Base-by-base conservation (phyloP, 1,140 invertebrate species). In the Pollicipes pollicipes region DNA sequence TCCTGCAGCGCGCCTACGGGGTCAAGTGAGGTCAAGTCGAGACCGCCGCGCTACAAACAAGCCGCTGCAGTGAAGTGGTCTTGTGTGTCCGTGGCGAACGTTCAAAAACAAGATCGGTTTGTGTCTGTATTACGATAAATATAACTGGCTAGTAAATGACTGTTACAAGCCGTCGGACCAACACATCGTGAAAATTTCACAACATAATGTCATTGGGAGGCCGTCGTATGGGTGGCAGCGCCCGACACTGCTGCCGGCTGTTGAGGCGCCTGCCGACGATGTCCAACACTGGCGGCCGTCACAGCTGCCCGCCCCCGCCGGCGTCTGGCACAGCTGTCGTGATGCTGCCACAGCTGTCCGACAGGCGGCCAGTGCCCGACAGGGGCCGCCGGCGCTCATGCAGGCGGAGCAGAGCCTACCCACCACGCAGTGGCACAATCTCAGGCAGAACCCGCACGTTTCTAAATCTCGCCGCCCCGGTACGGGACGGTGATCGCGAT, bases 91-190 rank as follows among this genome's bases (percentile, higher is more conserved):
- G n/a, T n/a, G n/a, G n/a, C n/a, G n/a, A n/a, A n/a, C n/a, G n/a
- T n/a, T n/a, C n/a, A n/a, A n/a, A n/a, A n/a, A n/a, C n/a, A n/a
- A n/a, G n/a, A n/a, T n/a, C n/a, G n/a, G n/a, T n/a, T n/a, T n/a
- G n/a, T n/a, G n/a, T n/a, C n/a, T 58, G 24, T 58, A 58, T 58
- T 58, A 58, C 45, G 45, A 58, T 58, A 58, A 58, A 58, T 58
- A 58, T 21, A 58, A 58, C 45, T 58, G 45, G 45, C 45, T 58
- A 21, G 45, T 58, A 21, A 21, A 21, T 3, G 45, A 24, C 45
- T 21, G 24, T n/a, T 58, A 17, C 45, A 58, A 10, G 4, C 32
- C 32, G 16, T 16, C 32, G 16, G 13, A 24, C 45, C 45, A 58
- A 58, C 45, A 58, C 45, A 21, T 10, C 13, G 2, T 2, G 10